These are phyloP conservation scores for Champsocephalus esox DNA, from an alignment of 2,797 vertebrate species.

Conservation along the genomic window DNA sequence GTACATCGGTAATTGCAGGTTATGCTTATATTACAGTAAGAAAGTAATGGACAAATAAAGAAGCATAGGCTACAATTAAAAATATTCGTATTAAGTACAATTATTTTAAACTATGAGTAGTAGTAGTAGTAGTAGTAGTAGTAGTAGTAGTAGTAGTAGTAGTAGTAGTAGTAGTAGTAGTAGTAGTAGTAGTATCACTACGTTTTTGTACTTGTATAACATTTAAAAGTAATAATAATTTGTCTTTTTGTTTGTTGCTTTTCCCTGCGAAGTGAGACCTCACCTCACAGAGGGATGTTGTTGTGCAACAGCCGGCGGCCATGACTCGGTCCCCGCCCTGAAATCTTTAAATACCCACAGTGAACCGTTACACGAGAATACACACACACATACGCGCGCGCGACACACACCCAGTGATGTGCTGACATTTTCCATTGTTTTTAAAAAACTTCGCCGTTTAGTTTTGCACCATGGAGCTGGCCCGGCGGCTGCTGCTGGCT, in stretches of 20 bases:
- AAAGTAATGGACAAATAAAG: too few relatives aligned
- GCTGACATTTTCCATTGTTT: background rate
- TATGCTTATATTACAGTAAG: too few relatives aligned
- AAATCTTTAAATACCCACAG: slow-evolving; percentile 38
- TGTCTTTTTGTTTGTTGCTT: background rate
- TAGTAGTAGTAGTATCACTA: too few relatives aligned
- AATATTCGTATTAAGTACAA: too few relatives aligned
- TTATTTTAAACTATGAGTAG: too few relatives aligned
- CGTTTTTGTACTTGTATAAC: too few relatives aligned
- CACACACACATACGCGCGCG: too few relatives aligned
- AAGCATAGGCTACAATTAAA: too few relatives aligned
- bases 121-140: too few relatives aligned
- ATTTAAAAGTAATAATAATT: background rate
- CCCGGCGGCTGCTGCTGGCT: slow-evolving; percentile 82
- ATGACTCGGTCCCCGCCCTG: slow-evolving; percentile 36
- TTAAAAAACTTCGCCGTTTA: background rate
- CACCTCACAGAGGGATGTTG: slow-evolving; percentile 29
- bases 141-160: too few relatives aligned
- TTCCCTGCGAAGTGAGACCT: slow-evolving; percentile 51
- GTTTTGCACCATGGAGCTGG: slow-evolving; percentile 79
- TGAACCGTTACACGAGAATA: background rate
- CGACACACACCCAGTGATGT: slow-evolving; percentile 2
- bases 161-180: too few relatives aligned
- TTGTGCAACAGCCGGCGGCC: slow-evolving; percentile 10
- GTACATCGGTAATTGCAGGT: too few relatives aligned